phyloP scores from a whole-genome alignment of 2,888 invertebrate genomes.

The Crematogaster levior region DNA sequence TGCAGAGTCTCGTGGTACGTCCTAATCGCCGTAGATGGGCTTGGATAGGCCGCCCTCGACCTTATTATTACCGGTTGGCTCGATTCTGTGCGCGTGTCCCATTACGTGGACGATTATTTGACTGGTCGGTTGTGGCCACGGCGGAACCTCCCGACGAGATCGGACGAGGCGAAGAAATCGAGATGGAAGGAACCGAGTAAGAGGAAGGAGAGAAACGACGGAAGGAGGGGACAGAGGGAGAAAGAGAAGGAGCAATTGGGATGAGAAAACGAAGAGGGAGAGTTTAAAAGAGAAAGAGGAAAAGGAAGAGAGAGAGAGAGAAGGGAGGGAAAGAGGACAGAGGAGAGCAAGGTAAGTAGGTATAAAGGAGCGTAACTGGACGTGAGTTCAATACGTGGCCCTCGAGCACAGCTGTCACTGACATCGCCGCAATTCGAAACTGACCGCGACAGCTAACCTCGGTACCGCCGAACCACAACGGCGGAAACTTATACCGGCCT shows the following conservation, averaged over 20 bases:
- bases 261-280: constrained; percentile 48
- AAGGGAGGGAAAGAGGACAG: constrained; percentile 15
- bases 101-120: constrained; percentile 78
- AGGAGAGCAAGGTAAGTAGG: constrained; percentile 79
- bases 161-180: constrained; percentile 69
- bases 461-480: constrained; percentile 82
- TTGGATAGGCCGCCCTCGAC: constrained; percentile 70
- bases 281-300: constrained; percentile 23
- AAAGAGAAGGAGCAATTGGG: constrained; percentile 54
- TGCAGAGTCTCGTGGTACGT: constrained; percentile 70
- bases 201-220: constrained; percentile 47
- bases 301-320: neutral
- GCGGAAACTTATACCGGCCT: constrained; percentile 85
- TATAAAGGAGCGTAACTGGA: constrained; percentile 85
- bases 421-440: constrained; percentile 85
- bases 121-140: constrained; percentile 59
- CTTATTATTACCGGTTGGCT: constrained; percentile 73
- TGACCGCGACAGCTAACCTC: constrained; percentile 85
- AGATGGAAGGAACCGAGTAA: constrained; percentile 52
- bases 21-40: constrained; percentile 74
- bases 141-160: constrained; percentile 53
- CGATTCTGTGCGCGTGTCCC: constrained; percentile 70
- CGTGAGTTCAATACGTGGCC: constrained; percentile 84
- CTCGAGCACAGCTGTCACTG: constrained; percentile 84
- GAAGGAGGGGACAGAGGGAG: neutral